Percentiles rank a stretch among this genome's conserved stretches.
Conservation (phyloP, 2,113 vertebrate genomes). For the Ceyx cyanopectus region DNA sequence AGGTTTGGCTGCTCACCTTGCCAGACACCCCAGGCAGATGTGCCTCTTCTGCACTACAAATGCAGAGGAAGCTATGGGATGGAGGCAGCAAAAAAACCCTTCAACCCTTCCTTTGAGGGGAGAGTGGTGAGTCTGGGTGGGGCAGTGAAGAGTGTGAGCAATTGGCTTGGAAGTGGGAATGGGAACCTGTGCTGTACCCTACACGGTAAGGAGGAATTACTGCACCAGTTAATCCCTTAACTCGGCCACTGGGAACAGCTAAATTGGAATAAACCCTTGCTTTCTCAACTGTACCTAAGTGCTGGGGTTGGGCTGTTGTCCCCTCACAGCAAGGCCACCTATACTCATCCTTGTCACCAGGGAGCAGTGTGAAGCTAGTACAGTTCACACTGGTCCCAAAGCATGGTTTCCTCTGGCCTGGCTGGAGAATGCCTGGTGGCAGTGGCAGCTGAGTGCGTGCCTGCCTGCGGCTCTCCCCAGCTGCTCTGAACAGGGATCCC, state of each 20-base stretch:
- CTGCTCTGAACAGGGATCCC: background rate
- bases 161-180: background rate
- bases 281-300: rapidly evolving
- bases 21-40: rapidly evolving
- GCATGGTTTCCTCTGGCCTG: background rate
- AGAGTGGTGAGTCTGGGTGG: background rate
- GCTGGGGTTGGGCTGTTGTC: background rate
- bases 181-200: background rate
- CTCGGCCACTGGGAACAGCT: background rate
- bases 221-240: background rate
- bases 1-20: background rate
- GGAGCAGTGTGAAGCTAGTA: background rate
- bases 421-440: background rate
- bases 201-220: background rate
- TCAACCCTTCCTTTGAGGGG: background rate
- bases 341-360: rapidly evolving
- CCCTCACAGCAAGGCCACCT: background rate
- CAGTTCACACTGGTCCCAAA: background rate
- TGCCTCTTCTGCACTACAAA: background rate
- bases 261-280: background rate
- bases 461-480: background rate
- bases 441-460: background rate
- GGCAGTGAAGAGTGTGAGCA: background rate
- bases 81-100: background rate
- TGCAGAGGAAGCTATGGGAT: background rate